These are phyloP conservation scores for Apotomis capreana DNA, from an alignment of 2,888 invertebrate species.

Conservation along the genomic window DNA sequence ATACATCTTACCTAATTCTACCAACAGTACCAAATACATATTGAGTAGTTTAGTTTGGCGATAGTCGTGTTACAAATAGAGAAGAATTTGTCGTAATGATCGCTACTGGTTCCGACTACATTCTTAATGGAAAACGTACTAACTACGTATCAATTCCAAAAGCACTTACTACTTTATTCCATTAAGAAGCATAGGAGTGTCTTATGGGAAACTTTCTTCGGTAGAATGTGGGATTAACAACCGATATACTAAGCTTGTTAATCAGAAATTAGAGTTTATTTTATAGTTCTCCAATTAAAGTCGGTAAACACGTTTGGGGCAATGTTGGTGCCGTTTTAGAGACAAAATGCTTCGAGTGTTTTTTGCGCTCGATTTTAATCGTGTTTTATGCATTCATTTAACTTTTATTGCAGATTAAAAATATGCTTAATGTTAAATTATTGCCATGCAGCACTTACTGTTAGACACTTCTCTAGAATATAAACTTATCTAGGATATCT, in stretches of 20 bases:
- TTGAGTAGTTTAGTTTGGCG: constrained; percentile 30
- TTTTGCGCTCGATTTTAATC: background rate
- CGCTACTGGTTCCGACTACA: constrained; percentile 20
- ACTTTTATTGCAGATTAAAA: background rate
- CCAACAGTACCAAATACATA: constrained; percentile 26
- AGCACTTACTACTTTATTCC: constrained; percentile 2
- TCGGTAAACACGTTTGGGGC: constrained; percentile 25
- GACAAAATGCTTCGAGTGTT: background rate
- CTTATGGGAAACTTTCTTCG: constrained; percentile 40
- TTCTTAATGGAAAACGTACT: background rate
- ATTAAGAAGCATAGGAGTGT: constrained; percentile 4
- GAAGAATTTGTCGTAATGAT: constrained; percentile 34
- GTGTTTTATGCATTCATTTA: background rate
- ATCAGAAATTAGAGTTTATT: constrained; percentile 38
- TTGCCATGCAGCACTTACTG: too few species aligned
- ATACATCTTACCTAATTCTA: constrained; percentile 10
- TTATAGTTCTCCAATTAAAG: constrained; percentile 37
- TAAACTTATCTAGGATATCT: too few species aligned
- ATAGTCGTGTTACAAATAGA: constrained; percentile 34
- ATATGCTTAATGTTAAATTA: too few species aligned
- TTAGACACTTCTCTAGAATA: too few species aligned
- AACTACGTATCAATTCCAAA: background rate
- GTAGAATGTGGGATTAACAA: constrained; percentile 39
- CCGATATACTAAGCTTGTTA: constrained; percentile 34
- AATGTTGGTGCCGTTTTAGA: constrained; percentile 4